Evolutionary conservation across 2,888 invertebrate genomes (phyloP).

Genomic region (Drosophila eohydei): DNA sequence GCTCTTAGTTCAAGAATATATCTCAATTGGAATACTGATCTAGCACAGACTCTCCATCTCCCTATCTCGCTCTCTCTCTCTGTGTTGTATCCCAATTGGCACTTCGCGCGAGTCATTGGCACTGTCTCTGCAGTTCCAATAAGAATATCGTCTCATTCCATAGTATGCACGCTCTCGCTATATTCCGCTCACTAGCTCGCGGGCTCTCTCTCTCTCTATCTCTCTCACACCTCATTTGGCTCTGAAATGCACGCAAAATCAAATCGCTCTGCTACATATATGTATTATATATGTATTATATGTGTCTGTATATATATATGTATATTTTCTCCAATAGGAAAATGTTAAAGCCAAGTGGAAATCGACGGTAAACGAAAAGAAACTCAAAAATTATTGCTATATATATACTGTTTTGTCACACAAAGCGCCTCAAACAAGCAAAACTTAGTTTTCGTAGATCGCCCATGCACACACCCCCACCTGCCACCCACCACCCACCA

Average conservation of each 20-base stretch:
- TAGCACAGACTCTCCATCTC: neutral
- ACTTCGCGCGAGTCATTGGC: too few relatives aligned
- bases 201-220: neutral
- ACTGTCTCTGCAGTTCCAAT: neutral
- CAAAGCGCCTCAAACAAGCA: constrained; percentile 23
- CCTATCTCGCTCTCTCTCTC: neutral
- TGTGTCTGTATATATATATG: constrained; percentile 37
- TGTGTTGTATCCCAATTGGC: neutral
- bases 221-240: constrained; percentile 29
- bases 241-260: constrained; percentile 40
- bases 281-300: constrained; percentile 26
- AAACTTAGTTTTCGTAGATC: constrained; percentile 43
- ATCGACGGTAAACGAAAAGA: constrained; percentile 83
- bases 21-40: too few relatives aligned
- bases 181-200: neutral
- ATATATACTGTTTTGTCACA: constrained; percentile 35
- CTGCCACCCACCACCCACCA: constrained; percentile 2
- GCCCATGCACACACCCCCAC: constrained; percentile 35
- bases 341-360: constrained; percentile 84
- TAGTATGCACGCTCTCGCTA: neutral
- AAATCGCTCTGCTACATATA: constrained; percentile 23
- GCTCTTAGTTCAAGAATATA: too few relatives aligned
- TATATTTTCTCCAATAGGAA: constrained; percentile 83
- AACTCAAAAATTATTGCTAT: constrained; percentile 32
- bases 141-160: neutral